Evolutionary conservation across 2,888 invertebrate species (phyloP), one percentile per base, ranked within the genome.

Genomic region (Colletes collaris): DNA sequence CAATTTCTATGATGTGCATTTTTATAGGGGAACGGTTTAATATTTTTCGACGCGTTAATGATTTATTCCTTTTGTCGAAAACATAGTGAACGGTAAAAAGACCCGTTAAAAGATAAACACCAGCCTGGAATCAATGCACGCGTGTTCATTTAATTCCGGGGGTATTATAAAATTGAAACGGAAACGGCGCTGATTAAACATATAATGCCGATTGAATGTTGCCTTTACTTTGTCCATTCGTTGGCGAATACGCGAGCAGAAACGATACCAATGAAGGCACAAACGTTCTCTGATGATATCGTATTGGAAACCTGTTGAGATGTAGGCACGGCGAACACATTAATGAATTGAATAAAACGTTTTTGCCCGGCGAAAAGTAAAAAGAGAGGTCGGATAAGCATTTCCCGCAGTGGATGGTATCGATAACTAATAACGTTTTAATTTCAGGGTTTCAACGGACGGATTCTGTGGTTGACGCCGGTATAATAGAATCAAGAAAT

Each of bases 281-380:
- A 44, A 46, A 62, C 56, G 11, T 5, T 49, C n/a, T 16, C 11
- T 40, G 44, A 50, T 13, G 63, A 58, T 58, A 13, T 11, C 7
- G 7, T 74, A 77, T 77, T 50, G 74, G 68, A 77, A 74, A 76
- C 65, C 62, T 66, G 76, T 76, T 78, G 78, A 76, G 69, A 78
- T 55, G 50, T 44, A 60, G 46, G 13, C 49, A 46, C 62, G 13
- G 35, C 16, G 40, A 19, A 52, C 56, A 50, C 60, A 55, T 65
- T 78, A 78, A 79, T 63, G 63, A 71, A 71, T 76, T 76, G 67
- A 27, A 79, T 79, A 63, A 76, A 71, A 67, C 66, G 58, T 49
- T 63, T 19, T 46, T 27, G 56, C 11, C 8, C 27, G 37, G 13
- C 19, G 46, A 40, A 60, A 49, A 44, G 11, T 8, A 19, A 53